Conservation (phyloP, 2,888 invertebrate species). For the Hylaea fasciaria region DNA sequence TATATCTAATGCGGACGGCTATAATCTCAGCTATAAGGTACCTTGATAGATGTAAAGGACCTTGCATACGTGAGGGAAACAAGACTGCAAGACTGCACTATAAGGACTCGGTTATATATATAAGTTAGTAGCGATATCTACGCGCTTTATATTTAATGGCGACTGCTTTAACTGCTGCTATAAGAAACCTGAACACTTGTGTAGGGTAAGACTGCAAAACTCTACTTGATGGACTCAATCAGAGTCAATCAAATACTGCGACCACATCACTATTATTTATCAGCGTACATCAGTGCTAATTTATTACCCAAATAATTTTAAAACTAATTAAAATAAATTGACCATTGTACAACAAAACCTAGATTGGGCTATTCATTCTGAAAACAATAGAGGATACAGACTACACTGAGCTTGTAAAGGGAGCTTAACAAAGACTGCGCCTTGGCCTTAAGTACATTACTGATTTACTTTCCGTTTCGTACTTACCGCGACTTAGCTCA, state of each 20-base stretch:
- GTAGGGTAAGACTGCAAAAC: no score
- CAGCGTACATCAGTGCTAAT: background rate
- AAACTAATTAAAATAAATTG: conserved; percentile 25
- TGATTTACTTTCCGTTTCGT: conserved; percentile 59
- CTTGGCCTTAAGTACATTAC: conserved; percentile 36
- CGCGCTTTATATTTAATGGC: no score
- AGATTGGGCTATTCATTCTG: conserved; percentile 23
- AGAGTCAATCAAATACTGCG: background rate
- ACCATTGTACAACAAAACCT: conserved; percentile 24
- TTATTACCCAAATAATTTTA: conserved; percentile 20
- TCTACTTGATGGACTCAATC: no score
- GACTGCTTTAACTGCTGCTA: no score
- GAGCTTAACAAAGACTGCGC: conserved; percentile 37
- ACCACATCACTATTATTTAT: background rate
- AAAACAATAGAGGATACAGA: conserved; percentile 32
- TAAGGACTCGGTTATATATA: no score
- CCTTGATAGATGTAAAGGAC: background rate
- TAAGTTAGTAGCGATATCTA: no score
- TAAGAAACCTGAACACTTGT: no score
- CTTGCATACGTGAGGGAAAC: background rate
- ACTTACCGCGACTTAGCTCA: conserved; percentile 25
- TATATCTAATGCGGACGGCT: no score
- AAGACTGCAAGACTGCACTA: conserved; percentile 5
- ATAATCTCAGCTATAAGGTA: background rate
- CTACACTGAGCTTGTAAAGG: conserved; percentile 31